A percentile compares a stretch with the other conserved stretches of the same genome.
Evolutionary conservation across 2,888 invertebrate genomes (phyloP).

Genomic region (Yponomeuta cagnagella): DNA sequence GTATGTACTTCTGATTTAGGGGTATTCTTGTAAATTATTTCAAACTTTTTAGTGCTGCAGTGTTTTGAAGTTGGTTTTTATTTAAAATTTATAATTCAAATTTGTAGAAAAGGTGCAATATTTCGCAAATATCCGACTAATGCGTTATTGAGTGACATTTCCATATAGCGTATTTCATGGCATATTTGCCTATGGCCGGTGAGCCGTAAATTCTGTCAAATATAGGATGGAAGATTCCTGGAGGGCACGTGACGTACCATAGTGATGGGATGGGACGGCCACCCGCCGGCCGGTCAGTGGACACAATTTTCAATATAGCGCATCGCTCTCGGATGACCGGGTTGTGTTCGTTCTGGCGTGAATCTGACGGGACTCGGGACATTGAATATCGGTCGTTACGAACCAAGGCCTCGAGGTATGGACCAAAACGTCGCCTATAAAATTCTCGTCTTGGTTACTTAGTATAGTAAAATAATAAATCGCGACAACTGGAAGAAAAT

Average conservation of each 20-base stretch:
- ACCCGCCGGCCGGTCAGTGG: conserved; percentile 49
- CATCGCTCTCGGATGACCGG: conserved; percentile 47
- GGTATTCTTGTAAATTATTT: too few species aligned
- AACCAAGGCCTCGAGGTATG: too few species aligned
- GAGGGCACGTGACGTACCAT: conserved; percentile 46
- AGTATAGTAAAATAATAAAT: too few species aligned
- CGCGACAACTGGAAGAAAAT: too few species aligned
- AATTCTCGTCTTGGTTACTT: too few species aligned
- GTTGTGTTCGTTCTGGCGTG: conserved; percentile 43
- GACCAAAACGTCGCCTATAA: too few species aligned
- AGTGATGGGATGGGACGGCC: conserved; percentile 31
- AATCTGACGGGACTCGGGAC: conserved; percentile 29
- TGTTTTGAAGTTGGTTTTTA: too few species aligned
- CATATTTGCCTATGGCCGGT: conserved; percentile 49
- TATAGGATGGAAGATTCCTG: conserved; percentile 49
- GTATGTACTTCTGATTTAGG: too few species aligned
- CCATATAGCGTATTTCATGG: neutral
- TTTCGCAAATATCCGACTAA: neutral
- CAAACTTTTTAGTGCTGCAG: too few species aligned
- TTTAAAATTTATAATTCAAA: too few species aligned
- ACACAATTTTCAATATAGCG: conserved; percentile 61
- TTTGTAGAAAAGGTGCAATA: neutral
- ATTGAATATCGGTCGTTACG: too few species aligned
- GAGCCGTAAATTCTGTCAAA: conserved; percentile 51
- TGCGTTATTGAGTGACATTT: neutral